Evolutionary conservation across 2,888 invertebrate genomes (phyloP), one percentile per base, ranked within the genome.

Genomic region (Andricus curvator): DNA sequence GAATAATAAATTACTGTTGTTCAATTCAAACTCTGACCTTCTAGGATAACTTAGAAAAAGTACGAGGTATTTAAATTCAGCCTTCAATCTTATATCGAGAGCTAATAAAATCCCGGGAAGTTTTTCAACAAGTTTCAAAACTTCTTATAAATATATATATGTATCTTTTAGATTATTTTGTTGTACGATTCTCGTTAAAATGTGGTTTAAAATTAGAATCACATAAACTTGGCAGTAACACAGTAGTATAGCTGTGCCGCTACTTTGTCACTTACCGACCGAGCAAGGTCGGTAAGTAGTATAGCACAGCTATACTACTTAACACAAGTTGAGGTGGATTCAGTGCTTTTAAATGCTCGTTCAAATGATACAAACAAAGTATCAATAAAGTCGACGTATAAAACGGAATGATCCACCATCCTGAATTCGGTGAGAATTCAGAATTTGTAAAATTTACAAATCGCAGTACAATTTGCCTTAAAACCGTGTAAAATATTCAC

Each of bases 51-150:
- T 74, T 74, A 74, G 56, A 74, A 74, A 74, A 74, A 20, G 51
- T 64, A 25, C 33, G 74, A 74, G 74, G 51, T 74, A 74, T 74
- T 74, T n/a, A 37, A 74, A 56, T 51, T 74, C 74, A 74, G 74
- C 74, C 74, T 74, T 74, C 33, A 74, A 70, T 48, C 33, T 33
- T 74, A 56, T 22, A 74, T 74, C 33, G 33, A 56, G 74, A 37
- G 74, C 33, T 56, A 56, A 33, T 74, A 48, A 70, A 70, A 51
- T 70, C 20, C 29, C 22, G 48, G 22, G 44, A 48, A 68, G 33
- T 8, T 68, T 68, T 17, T 67, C 22, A 41, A 66, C 20, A 20
- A 33, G 20, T 33, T 33, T 60, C n/a, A 22, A 60, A 22, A 60
- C 56, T 60, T 60, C 56, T n/a, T 37, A 37, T 37, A 37, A 11